Conservation (phyloP, 2,113 vertebrate genomes). For the Tympanuchus pallidicinctus region DNA sequence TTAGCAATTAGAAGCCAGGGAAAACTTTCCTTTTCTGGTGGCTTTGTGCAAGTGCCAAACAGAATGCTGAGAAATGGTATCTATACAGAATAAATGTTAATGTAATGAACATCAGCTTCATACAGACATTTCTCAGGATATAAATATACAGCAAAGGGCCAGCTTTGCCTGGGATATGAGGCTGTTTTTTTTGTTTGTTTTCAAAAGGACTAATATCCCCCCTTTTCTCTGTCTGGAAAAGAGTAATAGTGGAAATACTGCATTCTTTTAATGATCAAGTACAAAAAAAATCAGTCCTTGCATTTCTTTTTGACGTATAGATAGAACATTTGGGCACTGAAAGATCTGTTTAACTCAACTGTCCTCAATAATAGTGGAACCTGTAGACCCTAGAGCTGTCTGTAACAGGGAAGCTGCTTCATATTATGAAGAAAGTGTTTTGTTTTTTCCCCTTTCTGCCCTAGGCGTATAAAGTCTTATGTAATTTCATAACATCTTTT, state of each 20-base stretch:
- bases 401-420: fast-evolving
- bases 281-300: neutral
- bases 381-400: neutral
- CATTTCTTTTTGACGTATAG: neutral
- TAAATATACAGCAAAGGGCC: neutral
- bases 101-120: neutral
- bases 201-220: neutral
- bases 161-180: neutral
- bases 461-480: neutral
- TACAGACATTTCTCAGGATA: neutral
- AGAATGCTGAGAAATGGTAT: neutral
- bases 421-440: neutral
- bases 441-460: neutral
- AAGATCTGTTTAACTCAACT: neutral
- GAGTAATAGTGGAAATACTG: neutral
- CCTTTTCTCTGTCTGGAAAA: neutral
- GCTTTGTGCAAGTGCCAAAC: neutral
- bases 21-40: neutral
- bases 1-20: neutral
- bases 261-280: neutral
- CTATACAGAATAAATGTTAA: constrained; percentile 1
- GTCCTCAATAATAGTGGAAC: neutral
- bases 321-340: neutral
- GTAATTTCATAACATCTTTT: neutral
- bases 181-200: neutral